phyloP scores from a whole-genome alignment of 2,797 vertebrate species.

The Emys orbicularis region DNA sequence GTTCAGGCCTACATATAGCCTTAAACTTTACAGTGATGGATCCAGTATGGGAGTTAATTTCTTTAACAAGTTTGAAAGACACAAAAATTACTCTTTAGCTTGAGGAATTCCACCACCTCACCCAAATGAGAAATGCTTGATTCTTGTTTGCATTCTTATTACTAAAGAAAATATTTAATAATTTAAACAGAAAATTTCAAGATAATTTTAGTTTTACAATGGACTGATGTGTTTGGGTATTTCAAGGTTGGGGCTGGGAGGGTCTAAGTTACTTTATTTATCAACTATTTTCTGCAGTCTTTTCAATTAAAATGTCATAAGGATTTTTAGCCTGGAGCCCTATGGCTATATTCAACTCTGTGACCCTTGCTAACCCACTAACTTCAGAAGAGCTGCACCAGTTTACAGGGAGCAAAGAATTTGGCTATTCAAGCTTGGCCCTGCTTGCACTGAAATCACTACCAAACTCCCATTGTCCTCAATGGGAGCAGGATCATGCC shows the following conservation, averaged over 20 bases:
- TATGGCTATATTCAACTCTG: neutral
- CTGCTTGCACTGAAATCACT: neutral
- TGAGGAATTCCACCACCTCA: neutral
- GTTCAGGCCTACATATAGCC: neutral
- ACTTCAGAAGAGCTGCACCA: neutral
- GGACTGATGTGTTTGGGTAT: neutral
- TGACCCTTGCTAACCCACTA: neutral
- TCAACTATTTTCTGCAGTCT: neutral
- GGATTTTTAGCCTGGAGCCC: neutral
- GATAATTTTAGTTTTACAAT: neutral
- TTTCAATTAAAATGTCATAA: neutral
- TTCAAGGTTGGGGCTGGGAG: neutral
- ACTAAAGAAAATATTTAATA: neutral
- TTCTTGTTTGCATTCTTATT: neutral
- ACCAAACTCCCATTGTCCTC: slow-evolving; percentile 8
- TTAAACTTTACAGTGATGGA: neutral
- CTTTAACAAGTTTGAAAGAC: neutral
- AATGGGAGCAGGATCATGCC: neutral
- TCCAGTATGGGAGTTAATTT: neutral
- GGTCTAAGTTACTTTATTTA: neutral
- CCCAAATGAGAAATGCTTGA: neutral
- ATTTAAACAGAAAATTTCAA: neutral
- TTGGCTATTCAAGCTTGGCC: neutral
- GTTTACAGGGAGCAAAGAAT: neutral
- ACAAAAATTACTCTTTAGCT: neutral